Evolutionary conservation across 2,888 invertebrate genomes (phyloP), one percentile per base, ranked within the genome.

Genomic region (Philereme transversata): DNA sequence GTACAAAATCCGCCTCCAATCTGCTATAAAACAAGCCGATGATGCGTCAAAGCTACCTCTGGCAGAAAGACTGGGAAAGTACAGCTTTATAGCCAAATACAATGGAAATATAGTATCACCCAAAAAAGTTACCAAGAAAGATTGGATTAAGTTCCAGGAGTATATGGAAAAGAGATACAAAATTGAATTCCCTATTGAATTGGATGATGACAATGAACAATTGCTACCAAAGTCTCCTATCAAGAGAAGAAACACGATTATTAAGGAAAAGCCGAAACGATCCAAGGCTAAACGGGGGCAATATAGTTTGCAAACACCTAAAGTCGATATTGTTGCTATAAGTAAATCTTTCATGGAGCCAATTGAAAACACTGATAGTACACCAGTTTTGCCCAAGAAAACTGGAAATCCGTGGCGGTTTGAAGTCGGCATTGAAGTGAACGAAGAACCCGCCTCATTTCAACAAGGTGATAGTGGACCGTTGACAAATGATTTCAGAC

Each of bases 1-100:
- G 48, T 81, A 77, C 54, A 78, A 69, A 51, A 71, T 70, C 9
- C 87, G 93, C n/a, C 62, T 93, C 5, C 68, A 72, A 61, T 70
- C 68, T 5, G 89, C 93, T 1, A 72, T 82, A 22, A 69, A 55
- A 4, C 87, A 91, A 71, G 93, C 93, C 0, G 79, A 88, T 36
- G 82, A 88, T 43, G 93, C 93, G 0, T 67, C 75, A 36, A 77
- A 71, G 33, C 67, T 91, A n/a, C 58, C 82, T 0, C 68, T 89
- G 0, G 43, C 67, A 0, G 77, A 82, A 9, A 84, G 93, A 41
- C 77, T 93, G 35, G 73, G 76, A 4, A 87, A 86, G 66, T 93
- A 83, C 60, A 90, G 93, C 65, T 94, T 93, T 67, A 66, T 93
- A 45, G 69, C 85, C 4, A 83, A 86, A 66, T 93, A 86, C 70